phyloP scores from a whole-genome alignment of 2,113 vertebrate genomes.

The Heteronetta atricapilla region DNA sequence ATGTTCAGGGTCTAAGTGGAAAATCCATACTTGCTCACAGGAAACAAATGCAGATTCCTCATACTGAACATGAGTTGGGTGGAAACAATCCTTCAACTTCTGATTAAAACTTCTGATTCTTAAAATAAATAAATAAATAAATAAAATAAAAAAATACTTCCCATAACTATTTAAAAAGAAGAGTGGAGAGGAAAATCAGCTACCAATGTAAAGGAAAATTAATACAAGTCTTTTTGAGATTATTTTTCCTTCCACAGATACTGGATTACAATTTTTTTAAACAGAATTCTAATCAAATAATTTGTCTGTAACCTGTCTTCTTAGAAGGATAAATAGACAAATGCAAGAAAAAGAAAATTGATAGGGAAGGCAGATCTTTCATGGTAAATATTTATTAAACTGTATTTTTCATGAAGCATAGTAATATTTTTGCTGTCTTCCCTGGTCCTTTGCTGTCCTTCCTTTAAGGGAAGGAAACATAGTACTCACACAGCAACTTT shows the following conservation, averaged over 20 bases:
- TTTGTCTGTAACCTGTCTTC: not conserved
- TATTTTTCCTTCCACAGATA: not conserved
- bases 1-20: constrained; percentile 69
- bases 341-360: not conserved
- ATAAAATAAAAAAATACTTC: not conserved
- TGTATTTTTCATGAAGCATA: not conserved
- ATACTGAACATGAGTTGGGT: constrained; percentile 44
- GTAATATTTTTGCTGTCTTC: not conserved
- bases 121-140: not conserved
- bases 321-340: not conserved
- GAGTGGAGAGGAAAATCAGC: not conserved
- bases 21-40: constrained; percentile 71
- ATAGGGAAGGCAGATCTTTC: not conserved
- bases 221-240: not conserved
- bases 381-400: not conserved
- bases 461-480: not conserved
- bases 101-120: not conserved
- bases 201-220: not conserved
- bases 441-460: not conserved
- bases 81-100: constrained; percentile 62
- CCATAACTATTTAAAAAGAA: not conserved
- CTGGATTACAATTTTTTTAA: not conserved
- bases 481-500: not conserved
- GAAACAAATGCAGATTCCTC: constrained; percentile 75
- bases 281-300: not conserved